Conservation (phyloP, 1,140 invertebrate genomes). For the Drosophila rufa region DNA sequence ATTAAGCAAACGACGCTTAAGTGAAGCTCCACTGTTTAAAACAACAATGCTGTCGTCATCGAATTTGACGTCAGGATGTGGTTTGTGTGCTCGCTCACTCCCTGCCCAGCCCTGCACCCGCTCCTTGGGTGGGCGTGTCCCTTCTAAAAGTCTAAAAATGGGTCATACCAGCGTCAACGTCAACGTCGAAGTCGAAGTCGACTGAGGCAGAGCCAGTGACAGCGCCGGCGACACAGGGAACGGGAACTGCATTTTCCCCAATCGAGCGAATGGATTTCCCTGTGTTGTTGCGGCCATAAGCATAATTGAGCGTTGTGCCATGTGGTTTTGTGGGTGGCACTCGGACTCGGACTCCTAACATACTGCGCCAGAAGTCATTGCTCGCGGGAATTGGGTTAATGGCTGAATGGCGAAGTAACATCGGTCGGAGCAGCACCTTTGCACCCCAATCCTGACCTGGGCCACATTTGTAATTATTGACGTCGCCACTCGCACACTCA, state of each 20-base stretch:
- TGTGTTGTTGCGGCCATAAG: conserved; percentile 47
- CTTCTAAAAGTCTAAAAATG: conserved; percentile 31
- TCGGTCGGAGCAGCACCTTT: conserved; percentile 55
- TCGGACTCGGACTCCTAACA: neutral
- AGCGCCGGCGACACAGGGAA: conserved; percentile 15
- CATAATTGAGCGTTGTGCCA: conserved; percentile 72
- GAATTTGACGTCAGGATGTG: conserved; percentile 73
- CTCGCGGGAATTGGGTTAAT: conserved; percentile 73
- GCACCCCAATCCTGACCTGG: conserved; percentile 61
- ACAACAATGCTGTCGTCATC: conserved; percentile 25
- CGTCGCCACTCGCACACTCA: conserved; percentile 10
- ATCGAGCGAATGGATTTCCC: conserved; percentile 43
- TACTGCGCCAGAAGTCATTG: conserved; percentile 19
- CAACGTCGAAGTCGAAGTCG: neutral
- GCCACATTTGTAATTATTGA: conserved; percentile 62
- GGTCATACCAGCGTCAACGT: conserved; percentile 37
- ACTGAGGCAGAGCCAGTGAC: neutral
- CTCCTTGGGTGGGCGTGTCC: conserved; percentile 32
- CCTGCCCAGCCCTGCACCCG: neutral
- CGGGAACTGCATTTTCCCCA: conserved; percentile 39
- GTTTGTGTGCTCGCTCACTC: conserved; percentile 22
- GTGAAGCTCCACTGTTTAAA: neutral
- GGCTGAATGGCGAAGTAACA: conserved; percentile 32
- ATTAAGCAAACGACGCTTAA: neutral
- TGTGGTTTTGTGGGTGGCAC: neutral